Evolutionary conservation across 2,888 invertebrate genomes (phyloP), one percentile per base, ranked within the genome.

Genomic region (Steinernema hermaphroditum): DNA sequence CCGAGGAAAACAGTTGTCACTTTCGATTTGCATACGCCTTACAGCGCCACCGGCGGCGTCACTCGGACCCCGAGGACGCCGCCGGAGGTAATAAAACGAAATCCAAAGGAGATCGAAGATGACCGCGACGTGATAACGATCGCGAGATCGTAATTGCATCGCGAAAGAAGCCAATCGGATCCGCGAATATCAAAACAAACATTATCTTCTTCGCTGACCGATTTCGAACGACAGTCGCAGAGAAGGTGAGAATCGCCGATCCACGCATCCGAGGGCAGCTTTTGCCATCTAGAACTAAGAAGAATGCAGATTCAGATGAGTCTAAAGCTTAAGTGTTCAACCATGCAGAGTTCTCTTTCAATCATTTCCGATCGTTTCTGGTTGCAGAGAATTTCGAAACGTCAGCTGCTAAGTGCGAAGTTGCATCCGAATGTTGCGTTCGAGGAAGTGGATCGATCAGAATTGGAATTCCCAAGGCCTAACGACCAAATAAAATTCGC

Each of bases 101-200:
- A 54, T 54, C 32, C 29, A 22, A 8, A 62, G 29, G 34, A n/a
- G 62, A 32, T 16, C 46, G 46, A 16, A 62, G n/a, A 62, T 62
- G 62, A 62, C 62, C 62, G 62, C 62, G 62, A 62, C 54, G 62
- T 62, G 62, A 62, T 62, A 62, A 62, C 62, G 62, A 62, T 62
- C 62, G 62, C 27, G 32, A 62, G 62, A 62, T 62, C 62, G 62
- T 62, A 62, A 62, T 62, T 62, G 62, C 62, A 19, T 24, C 24
- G 32, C 62, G 32, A 29, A 62, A 62, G 62, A 62, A 62, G 62
- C 62, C 62, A 27, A 29, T 1, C 62, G 32, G 32, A 62, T 32
- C 4, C 62, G 32, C 2, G 54, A 54, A 54, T 41, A 54, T 54
- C 62, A 32, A 62, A 62, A 62, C 62, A 62, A 27, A 62, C 32